These are phyloP conservation scores for Silurus aristotelis DNA, from an alignment of 2,797 vertebrate genomes.

Conservation along the genomic window DNA sequence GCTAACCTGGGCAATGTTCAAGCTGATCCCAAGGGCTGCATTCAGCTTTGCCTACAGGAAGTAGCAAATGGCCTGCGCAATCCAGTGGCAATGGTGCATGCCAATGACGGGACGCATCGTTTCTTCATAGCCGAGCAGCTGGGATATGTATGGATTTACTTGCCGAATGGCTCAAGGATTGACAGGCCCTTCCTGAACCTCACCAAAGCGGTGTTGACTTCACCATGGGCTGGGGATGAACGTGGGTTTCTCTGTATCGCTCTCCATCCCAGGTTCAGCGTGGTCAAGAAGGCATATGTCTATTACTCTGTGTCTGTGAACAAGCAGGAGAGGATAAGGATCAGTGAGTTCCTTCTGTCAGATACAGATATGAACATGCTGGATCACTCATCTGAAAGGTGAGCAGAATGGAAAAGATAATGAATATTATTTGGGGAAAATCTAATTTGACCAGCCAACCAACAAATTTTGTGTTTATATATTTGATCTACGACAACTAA, in stretches of 20 bases:
- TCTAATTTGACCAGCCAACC: neutral
- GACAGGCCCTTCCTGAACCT: conserved; percentile 83
- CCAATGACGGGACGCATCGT: conserved; percentile 79
- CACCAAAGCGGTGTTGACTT: conserved; percentile 78
- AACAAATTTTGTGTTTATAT: neutral
- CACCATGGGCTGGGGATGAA: conserved; percentile 80
- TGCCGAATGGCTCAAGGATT: conserved; percentile 78
- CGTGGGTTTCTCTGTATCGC: conserved; percentile 82
- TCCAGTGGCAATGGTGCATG: conserved; percentile 82
- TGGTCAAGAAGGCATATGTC: conserved; percentile 78
- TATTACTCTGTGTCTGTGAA: conserved; percentile 81
- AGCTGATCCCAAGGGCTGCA: conserved; percentile 75
- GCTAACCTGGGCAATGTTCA: conserved; percentile 74
- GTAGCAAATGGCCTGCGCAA: conserved; percentile 80
- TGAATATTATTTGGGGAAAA: neutral
- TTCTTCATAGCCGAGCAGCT: conserved; percentile 84
- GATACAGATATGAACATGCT: conserved; percentile 75
- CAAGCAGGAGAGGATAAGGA: conserved; percentile 77
- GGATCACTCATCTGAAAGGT: conserved; percentile 82
- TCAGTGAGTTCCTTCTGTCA: conserved; percentile 80
- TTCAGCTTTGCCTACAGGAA: conserved; percentile 81
- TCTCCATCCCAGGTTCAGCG: conserved; percentile 74
- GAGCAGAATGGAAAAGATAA: conserved; percentile 11
- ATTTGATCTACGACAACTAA: neutral
- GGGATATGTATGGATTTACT: conserved; percentile 81